Base-by-base conservation (phyloP, 64 coral and sea anemone genomes). In the Dendronephthya gigantea region DNA sequence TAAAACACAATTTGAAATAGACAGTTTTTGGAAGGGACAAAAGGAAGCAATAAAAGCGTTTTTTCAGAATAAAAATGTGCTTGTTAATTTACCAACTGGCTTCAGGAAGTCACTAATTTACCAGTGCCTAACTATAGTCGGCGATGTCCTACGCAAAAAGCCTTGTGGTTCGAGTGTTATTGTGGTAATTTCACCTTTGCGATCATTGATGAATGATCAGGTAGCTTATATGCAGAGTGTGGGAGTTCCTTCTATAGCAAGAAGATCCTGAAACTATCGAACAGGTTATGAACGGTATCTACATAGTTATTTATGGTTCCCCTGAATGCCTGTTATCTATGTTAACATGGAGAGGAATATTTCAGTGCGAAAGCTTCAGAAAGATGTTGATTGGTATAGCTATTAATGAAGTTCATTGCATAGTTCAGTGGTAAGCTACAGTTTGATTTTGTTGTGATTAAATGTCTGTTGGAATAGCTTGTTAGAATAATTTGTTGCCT, bases 381-480 rank as follows among this genome's bases (percentile, higher is more conserved):
- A 50, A 85, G 29, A 85, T 32, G 49, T 59, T 85, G n/a, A 34
- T 85, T 16, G 49, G 84, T 0, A 50, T 85, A 2, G 52, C 50
- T 12, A 85, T 85, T 1, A 50, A 85, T 38, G 52, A 85, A 27
- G 84, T 50, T 6, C 84, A 85, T 59, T 85, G 84, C 38, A 85
- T 85, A 52, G 15, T 32, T 52, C 50, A 85, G 49, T 85, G 84
- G 84, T 85, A 35, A 35, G 84, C 32, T 4, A 58, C 51, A 16
- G 22, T 58, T 45, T 45, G 11, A 45, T 58, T n/a, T 9, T 58
- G 51, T 17, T 17, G 15, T 6, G 7, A 7, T 23, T 75, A 2
- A 2, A 27, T 75, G 12, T 8, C 13, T 16, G 17, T 34, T 75
- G 10, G 35, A 14, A 37, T 2, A 75, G 25, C 7, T 75, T 14